phyloP scores from a whole-genome alignment of 2,113 vertebrate genomes.

The Phycodurus eques region DNA sequence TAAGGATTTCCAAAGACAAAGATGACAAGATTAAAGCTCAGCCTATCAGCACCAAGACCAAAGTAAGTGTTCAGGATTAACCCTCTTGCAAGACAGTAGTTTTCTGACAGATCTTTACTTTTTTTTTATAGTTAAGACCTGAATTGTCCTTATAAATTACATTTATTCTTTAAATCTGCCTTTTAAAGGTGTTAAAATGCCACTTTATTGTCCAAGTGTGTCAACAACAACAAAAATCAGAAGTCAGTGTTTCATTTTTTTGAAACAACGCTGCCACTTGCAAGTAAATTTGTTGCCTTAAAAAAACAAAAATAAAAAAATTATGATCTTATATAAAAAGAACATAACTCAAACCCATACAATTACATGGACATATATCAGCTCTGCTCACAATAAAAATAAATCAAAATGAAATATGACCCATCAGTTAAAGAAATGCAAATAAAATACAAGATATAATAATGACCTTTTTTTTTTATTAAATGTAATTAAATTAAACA shows the following conservation, averaged over 20 bases:
- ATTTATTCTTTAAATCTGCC: background rate
- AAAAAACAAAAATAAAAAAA: too few species aligned
- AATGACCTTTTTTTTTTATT: too few species aligned
- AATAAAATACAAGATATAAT: background rate
- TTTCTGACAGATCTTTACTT: background rate
- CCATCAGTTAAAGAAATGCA: background rate
- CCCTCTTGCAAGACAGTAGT: background rate
- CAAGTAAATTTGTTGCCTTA: too few species aligned
- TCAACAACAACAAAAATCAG: background rate
- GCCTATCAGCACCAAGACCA: slow-evolving; percentile 90
- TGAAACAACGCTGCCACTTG: too few species aligned
- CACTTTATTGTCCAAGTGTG: too few species aligned
- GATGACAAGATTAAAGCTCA: slow-evolving; percentile 91
- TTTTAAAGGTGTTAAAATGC: too few species aligned
- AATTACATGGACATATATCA: too few species aligned
- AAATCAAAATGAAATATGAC: too few species aligned
- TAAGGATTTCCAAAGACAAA: slow-evolving; percentile 92
- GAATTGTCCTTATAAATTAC: background rate
- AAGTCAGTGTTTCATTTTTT: background rate
- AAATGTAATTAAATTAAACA: background rate
- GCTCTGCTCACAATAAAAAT: too few species aligned
- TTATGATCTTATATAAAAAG: background rate
- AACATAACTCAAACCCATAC: too few species aligned
- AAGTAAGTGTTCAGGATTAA: slow-evolving; percentile 73
- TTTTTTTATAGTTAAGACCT: background rate